Base-by-base conservation (phyloP, 2,113 vertebrate genomes). In the Phyllostomus hastatus region DNA sequence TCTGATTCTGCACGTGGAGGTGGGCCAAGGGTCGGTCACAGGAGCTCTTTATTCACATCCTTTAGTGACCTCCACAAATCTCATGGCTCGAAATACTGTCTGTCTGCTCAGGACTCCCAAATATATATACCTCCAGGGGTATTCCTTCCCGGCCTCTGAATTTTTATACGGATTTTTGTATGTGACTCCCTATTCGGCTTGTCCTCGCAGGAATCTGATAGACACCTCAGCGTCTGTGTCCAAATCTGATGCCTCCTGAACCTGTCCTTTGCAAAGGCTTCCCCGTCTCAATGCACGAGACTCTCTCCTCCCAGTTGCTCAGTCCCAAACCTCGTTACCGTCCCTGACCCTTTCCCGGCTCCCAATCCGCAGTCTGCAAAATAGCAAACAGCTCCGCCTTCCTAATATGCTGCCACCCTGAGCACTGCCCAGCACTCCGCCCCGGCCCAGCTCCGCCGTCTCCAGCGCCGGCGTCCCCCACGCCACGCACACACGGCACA, bases 401-500 rank as follows among this genome's bases (percentile, higher is more conserved):
- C 7, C 64, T 48, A 91, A 54, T 33, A 66, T 2, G 52, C 73
- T 54, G 19, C 20, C 33, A 61, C 57, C 94, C 38, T 67, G 43
- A 66, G 10, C 26, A 28, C 35, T 82, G 14, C 19, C 43, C 19
- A 79, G 14, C 4, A 52, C 35, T 61, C 33, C 15, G 9, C 38
- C 84, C 15, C 31, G 8, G 15, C 1, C 19, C 33, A 31, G 64
- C 28, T 33, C 26, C 12, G 31, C 28, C 7, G 5, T 73, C 35
- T 69, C 22, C 31, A 24, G 33, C 33, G 19, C 10, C 24, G 17
- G 16, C 6, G 4, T 35, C 43, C 35, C 41, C 50, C 1, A 5
- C 16, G 41, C 17, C 6, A 11, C 0, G 43, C 4, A 78, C 22
- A 43, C 0, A 22, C 10, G 26, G 50, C 16, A 4, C 0, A 6